phyloP scores from a whole-genome alignment of 2,113 vertebrate genomes.

The Pardalotus punctatus region DNA sequence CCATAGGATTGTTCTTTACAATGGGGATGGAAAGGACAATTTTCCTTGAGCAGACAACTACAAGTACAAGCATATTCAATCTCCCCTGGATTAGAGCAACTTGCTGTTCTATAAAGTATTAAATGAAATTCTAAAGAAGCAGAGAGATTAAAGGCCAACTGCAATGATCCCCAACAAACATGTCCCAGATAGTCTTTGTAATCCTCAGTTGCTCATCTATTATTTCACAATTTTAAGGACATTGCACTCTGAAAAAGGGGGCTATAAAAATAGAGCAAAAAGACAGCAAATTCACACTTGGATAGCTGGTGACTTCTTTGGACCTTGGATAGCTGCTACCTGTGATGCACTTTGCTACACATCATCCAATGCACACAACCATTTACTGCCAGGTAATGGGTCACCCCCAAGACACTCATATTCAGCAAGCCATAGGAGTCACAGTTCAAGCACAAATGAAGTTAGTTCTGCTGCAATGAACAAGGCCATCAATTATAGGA shows the following conservation, averaged over 20 bases:
- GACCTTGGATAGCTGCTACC: background rate
- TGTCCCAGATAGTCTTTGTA: slow-evolving; percentile 3
- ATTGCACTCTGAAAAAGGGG: background rate
- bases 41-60: background rate
- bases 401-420: background rate
- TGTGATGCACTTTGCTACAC: background rate
- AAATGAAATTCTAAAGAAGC: slow-evolving; percentile 40
- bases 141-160: slow-evolving; percentile 28
- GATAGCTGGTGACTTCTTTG: background rate
- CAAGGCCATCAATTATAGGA: background rate
- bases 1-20: background rate
- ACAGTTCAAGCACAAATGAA: background rate
- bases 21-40: background rate
- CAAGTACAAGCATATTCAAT: background rate
- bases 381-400: background rate
- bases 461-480: background rate
- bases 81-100: background rate
- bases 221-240: slow-evolving; percentile 12
- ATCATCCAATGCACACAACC: background rate
- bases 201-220: background rate
- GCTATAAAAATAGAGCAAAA: background rate
- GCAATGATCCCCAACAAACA: background rate
- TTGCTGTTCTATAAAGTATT: slow-evolving; percentile 7
- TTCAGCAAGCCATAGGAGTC: background rate
- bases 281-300: background rate